Evolutionary conservation across 64 coral and sea anemone species (phyloP), one percentile per base, ranked within the genome.

Genomic region (Dendrophyllia cribrosa): DNA sequence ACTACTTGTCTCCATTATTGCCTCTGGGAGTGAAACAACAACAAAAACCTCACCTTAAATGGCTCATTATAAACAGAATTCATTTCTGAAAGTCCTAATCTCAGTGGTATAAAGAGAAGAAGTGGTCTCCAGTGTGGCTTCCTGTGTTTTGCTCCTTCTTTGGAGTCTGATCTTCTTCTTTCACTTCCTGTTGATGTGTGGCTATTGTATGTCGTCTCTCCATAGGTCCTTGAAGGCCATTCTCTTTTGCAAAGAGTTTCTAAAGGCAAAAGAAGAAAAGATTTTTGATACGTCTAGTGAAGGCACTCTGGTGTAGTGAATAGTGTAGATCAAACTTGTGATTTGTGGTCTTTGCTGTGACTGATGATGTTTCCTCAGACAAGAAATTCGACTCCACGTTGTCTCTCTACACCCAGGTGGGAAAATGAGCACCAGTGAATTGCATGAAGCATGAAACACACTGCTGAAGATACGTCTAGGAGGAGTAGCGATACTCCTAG

Each of bases 11-110:
- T n/a, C n/a, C n/a, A n/a, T n/a, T n/a, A n/a, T n/a, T n/a, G n/a
- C n/a, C n/a, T n/a, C n/a, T n/a, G n/a, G n/a, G n/a, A n/a, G n/a
- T n/a, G n/a, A n/a, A n/a, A 34, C 34, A 34, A 34, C 34, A 34
- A 34, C 34, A 34, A 21, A 4, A 74, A 44, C 45, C 47, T 51
- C 23, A 98, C 97, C 97, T 99, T 99, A 43, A 99, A 92, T 20
- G 94, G 67, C 23, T 96, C 87, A 74, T 96, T 93, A 55, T 99
- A 99, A 75, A 99, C 91, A 52, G 89, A 75, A 59, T 99, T 99
- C 91, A 99, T 99, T 55, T 93, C 94, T 17, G 94, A 91, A 24
- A 99, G 78, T 72, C 97, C 97, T 74, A 99, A 87, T 70, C 97
- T 82, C 69, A 99, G 77, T 58, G 97, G 97, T 44, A 99, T 93